A percentile compares a stretch with the other conserved stretches of the same genome.
These are phyloP conservation scores for Drosophila prostipennis DNA, from an alignment of 2,888 invertebrate genomes.

Conservation along the genomic window DNA sequence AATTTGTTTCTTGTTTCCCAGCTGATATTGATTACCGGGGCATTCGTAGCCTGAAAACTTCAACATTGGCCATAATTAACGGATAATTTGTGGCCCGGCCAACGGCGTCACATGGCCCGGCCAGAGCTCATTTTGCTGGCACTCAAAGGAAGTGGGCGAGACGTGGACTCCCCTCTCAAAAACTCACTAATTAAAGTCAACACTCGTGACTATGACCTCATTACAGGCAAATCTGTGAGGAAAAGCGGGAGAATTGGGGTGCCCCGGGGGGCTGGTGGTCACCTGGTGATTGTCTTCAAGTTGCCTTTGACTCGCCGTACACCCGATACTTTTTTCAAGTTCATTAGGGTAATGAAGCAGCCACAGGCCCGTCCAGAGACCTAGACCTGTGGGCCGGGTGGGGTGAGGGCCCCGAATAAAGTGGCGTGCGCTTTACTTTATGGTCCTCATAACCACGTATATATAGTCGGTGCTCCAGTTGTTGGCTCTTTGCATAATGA, in stretches of 20 bases:
- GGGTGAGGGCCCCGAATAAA: slow-evolving; percentile 39
- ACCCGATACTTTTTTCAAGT: slow-evolving; percentile 79
- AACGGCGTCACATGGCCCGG: slow-evolving; percentile 54
- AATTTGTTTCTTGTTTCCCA: slow-evolving; percentile 13
- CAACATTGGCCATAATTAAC: slow-evolving; percentile 55
- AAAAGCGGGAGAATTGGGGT: not conserved
- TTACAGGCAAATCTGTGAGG: slow-evolving; percentile 69
- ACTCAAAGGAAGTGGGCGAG: slow-evolving; percentile 32
- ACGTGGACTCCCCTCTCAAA: slow-evolving; percentile 8
- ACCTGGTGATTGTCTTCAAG: slow-evolving; percentile 70
- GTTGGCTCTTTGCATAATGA: slow-evolving; percentile 76
- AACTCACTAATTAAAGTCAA: slow-evolving; percentile 75
- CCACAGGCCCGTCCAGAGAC: slow-evolving; percentile 44
- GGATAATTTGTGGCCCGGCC: slow-evolving; percentile 56
- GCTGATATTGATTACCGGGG: slow-evolving; percentile 21
- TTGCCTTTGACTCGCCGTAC: slow-evolving; percentile 63
- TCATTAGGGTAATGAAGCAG: slow-evolving; percentile 80
- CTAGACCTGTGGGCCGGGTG: slow-evolving; percentile 18
- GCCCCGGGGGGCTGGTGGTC: slow-evolving; percentile 19
- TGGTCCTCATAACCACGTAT: slow-evolving; percentile 59
- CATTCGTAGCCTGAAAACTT: not conserved
- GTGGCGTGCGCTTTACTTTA: slow-evolving; percentile 65
- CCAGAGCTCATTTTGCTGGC: slow-evolving; percentile 41
- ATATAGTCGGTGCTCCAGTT: slow-evolving; percentile 18
- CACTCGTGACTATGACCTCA: slow-evolving; percentile 77